Conservation (phyloP, 2,888 invertebrate species). For the Thysanoteuthis rhombus region DNA sequence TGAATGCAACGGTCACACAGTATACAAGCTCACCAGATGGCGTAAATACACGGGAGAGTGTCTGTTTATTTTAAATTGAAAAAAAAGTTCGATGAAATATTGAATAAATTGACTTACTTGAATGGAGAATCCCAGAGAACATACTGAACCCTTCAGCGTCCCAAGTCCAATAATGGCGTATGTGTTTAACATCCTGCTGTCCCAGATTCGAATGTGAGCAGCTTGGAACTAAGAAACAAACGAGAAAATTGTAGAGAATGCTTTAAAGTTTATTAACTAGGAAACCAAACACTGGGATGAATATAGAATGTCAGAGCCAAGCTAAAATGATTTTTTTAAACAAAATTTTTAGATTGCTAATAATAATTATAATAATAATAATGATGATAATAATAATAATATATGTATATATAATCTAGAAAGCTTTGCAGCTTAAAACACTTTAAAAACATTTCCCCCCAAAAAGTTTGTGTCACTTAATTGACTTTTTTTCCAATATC, state of each 20-base stretch:
- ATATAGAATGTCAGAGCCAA: background rate
- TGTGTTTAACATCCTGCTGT: constrained; percentile 87
- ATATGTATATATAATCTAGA: too few relatives aligned
- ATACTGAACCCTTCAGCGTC: constrained; percentile 85
- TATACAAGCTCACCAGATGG: too few relatives aligned
- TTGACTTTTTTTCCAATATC: too few relatives aligned
- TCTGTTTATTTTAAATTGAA: too few relatives aligned
- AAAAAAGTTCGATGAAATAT: background rate
- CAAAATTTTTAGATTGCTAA: too few relatives aligned
- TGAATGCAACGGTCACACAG: too few relatives aligned
- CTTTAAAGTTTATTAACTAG: background rate
- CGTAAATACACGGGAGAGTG: too few relatives aligned
- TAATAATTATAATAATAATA: too few relatives aligned
- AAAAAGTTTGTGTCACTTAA: too few relatives aligned
- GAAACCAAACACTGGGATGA: background rate
- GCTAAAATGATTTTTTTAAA: background rate
- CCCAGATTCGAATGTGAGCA: constrained; percentile 88
- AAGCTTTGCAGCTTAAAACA: too few relatives aligned
- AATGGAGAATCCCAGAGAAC: constrained; percentile 82
- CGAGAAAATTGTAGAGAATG: background rate
- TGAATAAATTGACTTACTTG: constrained; percentile 37
- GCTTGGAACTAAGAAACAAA: constrained; percentile 37
- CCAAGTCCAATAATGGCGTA: constrained; percentile 91
- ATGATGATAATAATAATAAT: too few relatives aligned
- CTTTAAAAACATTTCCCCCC: too few relatives aligned